Evolutionary conservation across 2,113 vertebrate genomes (phyloP).

Genomic region (Eublepharis macularius): DNA sequence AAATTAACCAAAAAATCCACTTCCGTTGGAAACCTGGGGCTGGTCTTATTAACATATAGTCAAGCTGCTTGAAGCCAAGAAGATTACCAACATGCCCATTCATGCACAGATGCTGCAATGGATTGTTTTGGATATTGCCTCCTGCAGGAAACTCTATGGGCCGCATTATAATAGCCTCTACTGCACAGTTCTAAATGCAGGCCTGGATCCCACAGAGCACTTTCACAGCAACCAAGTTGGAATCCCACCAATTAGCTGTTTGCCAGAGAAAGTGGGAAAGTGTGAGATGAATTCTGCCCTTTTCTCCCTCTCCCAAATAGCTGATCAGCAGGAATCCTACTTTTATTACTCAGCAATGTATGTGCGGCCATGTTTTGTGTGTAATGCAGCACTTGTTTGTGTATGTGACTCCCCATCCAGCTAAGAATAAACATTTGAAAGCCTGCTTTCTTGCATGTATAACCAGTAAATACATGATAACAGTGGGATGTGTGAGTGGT

Average conservation of each 20-base stretch:
- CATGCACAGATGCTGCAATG: not conserved
- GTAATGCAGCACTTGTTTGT: not conserved
- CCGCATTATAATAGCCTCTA: not conserved
- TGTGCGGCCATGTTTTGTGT: not conserved
- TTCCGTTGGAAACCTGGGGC: not conserved
- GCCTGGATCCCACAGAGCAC: no score
- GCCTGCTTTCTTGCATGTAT: not conserved
- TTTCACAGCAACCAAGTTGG: not conserved
- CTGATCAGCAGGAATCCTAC: not conserved
- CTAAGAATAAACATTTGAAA: not conserved
- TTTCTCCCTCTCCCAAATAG: not conserved
- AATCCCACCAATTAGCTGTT: not conserved
- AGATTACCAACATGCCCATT: not conserved
- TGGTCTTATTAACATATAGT: rapidly evolving
- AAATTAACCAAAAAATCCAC: not conserved
- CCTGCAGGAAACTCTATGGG: not conserved
- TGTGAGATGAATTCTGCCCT: not conserved
- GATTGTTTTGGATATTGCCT: not conserved
- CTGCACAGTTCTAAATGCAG: not conserved
- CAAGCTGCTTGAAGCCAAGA: not conserved
- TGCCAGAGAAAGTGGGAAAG: not conserved
- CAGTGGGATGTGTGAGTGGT: not conserved
- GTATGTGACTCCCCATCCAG: not conserved
- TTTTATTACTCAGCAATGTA: not conserved
- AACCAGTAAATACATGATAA: not conserved